A percentile compares a stretch with the other conserved stretches of the same genome.
phyloP scores from a whole-genome alignment of 2,797 vertebrate species.

The Scyliorhinus canicula region DNA sequence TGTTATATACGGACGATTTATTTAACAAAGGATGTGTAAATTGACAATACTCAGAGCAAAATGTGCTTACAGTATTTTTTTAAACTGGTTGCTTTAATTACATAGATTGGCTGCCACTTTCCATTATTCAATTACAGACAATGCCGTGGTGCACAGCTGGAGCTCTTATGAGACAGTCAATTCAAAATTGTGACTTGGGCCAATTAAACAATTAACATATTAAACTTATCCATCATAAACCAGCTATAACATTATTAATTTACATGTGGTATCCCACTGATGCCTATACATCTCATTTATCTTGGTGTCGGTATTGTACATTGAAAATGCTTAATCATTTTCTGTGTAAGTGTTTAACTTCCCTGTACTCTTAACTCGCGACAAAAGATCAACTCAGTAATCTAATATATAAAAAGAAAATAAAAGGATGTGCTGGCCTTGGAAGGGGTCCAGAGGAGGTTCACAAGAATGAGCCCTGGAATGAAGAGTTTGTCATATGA shows the following conservation, averaged over 20 bases:
- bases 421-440: too few relatives aligned
- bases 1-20: not conserved
- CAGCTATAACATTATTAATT: constrained; percentile 15
- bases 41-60: not conserved
- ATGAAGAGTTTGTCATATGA: too few relatives aligned
- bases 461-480: too few relatives aligned
- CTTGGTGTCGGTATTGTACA: not conserved
- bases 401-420: too few relatives aligned
- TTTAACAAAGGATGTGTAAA: not conserved
- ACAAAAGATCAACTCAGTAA: not conserved
- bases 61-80: not conserved
- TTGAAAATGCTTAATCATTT: not conserved
- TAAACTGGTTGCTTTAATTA: not conserved
- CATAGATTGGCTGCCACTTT: not conserved
- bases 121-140: not conserved
- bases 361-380: not conserved
- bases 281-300: not conserved
- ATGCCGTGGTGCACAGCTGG: not conserved
- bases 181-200: not conserved
- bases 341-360: not conserved
- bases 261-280: not conserved
- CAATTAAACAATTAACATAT: constrained; percentile 27
- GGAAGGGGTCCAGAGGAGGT: too few relatives aligned
- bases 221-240: constrained; percentile 17
- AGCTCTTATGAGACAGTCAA: not conserved